Evolutionary conservation across 2,797 vertebrate genomes (phyloP).

Genomic region (Poeciliopsis paucimaculata): DNA sequence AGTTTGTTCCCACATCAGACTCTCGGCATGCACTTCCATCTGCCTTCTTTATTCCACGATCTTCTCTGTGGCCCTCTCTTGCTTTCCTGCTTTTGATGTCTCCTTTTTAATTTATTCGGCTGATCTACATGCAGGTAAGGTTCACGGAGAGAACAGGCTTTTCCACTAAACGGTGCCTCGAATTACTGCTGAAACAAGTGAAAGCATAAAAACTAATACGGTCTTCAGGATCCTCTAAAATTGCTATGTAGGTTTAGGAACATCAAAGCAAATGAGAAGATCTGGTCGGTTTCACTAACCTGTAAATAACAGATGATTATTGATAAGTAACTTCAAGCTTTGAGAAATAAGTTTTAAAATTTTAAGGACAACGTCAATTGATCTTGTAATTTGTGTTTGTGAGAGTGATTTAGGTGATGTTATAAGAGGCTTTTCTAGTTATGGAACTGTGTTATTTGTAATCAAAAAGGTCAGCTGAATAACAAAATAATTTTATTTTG

Average conservation of each 20-base stretch:
- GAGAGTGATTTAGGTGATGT: background rate
- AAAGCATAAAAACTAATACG: background rate
- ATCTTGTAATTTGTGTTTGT: background rate
- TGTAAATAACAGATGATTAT: background rate
- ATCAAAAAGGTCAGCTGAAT: background rate
- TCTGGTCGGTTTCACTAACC: background rate
- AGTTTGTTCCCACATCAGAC: slow-evolving; percentile 17
- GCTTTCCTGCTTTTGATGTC: slow-evolving; percentile 29
- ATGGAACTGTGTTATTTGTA: background rate
- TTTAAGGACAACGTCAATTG: background rate
- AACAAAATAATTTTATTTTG: background rate
- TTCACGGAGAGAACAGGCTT: slow-evolving; percentile 2
- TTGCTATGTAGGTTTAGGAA: background rate
- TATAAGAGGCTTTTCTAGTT: background rate
- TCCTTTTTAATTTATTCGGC: slow-evolving; percentile 27
- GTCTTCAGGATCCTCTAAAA: background rate
- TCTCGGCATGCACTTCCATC: slow-evolving; percentile 27
- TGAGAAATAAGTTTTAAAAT: background rate
- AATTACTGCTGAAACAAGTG: slow-evolving; percentile 13
- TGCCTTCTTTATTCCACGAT: slow-evolving; percentile 23
- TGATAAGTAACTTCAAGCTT: background rate
- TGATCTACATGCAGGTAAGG: slow-evolving; percentile 33
- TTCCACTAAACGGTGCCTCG: slow-evolving; percentile 12
- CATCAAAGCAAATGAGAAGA: slow-evolving; percentile 5
- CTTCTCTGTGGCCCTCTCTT: slow-evolving; percentile 4